phyloP scores from a whole-genome alignment of 2,113 vertebrate genomes.

The Proterorhinus semilunaris region DNA sequence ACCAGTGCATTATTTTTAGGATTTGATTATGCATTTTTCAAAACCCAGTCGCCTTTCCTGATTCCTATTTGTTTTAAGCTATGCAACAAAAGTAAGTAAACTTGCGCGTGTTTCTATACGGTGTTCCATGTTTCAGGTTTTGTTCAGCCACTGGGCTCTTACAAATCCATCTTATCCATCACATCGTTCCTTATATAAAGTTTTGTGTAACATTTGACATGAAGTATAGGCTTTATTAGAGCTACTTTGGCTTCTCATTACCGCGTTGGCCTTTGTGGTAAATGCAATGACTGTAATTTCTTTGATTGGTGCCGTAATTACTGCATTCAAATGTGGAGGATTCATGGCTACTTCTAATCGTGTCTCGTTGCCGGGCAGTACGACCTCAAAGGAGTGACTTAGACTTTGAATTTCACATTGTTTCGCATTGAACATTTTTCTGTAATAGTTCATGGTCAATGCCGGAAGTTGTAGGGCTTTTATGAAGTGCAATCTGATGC shows the following conservation, averaged over 20 bases:
- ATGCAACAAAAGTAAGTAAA: too few relatives aligned
- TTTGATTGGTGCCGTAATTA: constrained; percentile 4
- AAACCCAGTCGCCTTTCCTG: too few relatives aligned
- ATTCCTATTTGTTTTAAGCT: too few relatives aligned
- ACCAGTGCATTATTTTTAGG: too few relatives aligned
- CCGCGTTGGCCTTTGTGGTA: constrained; percentile 5
- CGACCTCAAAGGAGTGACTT: neutral
- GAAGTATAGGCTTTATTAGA: neutral
- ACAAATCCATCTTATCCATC: neutral
- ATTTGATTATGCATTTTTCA: too few relatives aligned
- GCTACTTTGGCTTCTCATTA: constrained; percentile 9
- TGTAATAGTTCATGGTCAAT: neutral
- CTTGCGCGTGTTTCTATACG: too few relatives aligned
- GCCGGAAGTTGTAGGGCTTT: neutral
- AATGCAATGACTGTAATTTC: constrained; percentile 4
- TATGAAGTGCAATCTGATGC: too few relatives aligned
- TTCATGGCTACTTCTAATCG: neutral
- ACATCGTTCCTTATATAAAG: neutral
- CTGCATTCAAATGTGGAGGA: neutral
- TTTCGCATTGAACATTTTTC: neutral
- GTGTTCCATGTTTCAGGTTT: too few relatives aligned
- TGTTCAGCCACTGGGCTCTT: neutral
- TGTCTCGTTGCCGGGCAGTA: neutral
- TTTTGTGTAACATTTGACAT: constrained; percentile 2
- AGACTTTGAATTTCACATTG: neutral